Conservation (phyloP, 2,113 vertebrate species). For the Dasypus novemcinctus region DNA sequence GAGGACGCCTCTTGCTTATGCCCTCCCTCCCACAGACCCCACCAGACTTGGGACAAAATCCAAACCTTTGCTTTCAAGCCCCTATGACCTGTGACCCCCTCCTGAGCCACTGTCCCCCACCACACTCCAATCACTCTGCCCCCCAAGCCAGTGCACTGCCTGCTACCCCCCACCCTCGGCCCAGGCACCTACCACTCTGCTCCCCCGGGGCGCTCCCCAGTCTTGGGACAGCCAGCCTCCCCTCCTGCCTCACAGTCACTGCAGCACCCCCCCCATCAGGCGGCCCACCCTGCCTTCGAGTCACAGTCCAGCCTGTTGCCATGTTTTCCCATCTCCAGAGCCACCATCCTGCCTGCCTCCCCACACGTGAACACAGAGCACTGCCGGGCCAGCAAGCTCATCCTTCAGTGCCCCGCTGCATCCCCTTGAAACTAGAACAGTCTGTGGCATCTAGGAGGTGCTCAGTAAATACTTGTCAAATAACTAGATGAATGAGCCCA, state of each 20-base stretch:
- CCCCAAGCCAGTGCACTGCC: neutral
- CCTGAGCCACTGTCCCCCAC: too few species aligned
- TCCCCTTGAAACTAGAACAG: neutral
- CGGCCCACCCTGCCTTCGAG: neutral
- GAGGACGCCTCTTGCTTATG: neutral
- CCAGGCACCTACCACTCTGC: accelerated
- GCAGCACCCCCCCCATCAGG: neutral
- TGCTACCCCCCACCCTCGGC: neutral
- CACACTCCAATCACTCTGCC: neutral
- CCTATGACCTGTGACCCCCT: neutral
- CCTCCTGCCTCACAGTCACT: accelerated
- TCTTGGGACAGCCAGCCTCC: neutral
- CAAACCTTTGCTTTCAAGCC: too few species aligned
- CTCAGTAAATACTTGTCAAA: neutral
- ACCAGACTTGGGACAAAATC: neutral
- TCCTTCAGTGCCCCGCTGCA: neutral
- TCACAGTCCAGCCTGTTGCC: neutral
- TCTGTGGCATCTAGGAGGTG: neutral
- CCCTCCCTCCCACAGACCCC: neutral
- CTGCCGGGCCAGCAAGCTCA: neutral
- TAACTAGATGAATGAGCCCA: neutral
- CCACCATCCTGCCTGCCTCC: neutral
- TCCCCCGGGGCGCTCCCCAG: neutral
- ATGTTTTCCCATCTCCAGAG: too few species aligned
- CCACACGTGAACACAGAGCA: neutral